Evolutionary conservation across 2,113 vertebrate species (phyloP).

Genomic region (Pleuronectes platessa): DNA sequence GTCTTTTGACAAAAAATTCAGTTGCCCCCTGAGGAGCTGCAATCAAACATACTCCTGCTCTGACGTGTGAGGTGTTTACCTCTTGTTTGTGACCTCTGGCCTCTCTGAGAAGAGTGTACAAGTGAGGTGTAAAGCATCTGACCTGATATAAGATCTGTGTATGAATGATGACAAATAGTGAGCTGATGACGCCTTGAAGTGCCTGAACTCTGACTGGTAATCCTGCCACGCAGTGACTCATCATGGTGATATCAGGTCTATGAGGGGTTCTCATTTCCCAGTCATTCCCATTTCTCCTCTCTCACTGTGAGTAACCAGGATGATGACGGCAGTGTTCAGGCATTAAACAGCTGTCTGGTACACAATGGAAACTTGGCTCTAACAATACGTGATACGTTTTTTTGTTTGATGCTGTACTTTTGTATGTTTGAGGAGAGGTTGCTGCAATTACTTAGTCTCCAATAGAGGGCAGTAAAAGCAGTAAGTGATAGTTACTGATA

Average conservation of each 20-base stretch:
- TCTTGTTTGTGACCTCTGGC: conserved; percentile 9
- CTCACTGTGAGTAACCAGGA: conserved; percentile 13
- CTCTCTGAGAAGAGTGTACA: not conserved
- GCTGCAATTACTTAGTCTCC: not conserved
- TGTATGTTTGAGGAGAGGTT: not conserved
- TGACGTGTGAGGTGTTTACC: too few species aligned
- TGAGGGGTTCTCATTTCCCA: conserved; percentile 11
- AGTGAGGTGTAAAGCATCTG: not conserved
- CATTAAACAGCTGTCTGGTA: not conserved
- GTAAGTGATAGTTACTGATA: too few species aligned
- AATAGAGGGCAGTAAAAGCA: too few species aligned
- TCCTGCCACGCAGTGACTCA: conserved; percentile 35
- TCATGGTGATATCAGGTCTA: conserved; percentile 19
- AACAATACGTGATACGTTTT: too few species aligned
- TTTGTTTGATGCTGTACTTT: too few species aligned
- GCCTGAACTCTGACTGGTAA: conserved; percentile 21
- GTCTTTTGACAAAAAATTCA: too few species aligned
- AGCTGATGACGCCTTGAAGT: conserved; percentile 13
- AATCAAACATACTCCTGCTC: too few species aligned
- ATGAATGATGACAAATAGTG: conserved; percentile 19
- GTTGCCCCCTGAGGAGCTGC: too few species aligned
- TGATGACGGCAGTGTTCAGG: conserved; percentile 3
- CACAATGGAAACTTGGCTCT: not conserved
- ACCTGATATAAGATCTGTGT: conserved; percentile 5
- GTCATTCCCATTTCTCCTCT: not conserved